Evolutionary conservation across 2,888 invertebrate genomes (phyloP).

Genomic region (Leptothorax acervorum): DNA sequence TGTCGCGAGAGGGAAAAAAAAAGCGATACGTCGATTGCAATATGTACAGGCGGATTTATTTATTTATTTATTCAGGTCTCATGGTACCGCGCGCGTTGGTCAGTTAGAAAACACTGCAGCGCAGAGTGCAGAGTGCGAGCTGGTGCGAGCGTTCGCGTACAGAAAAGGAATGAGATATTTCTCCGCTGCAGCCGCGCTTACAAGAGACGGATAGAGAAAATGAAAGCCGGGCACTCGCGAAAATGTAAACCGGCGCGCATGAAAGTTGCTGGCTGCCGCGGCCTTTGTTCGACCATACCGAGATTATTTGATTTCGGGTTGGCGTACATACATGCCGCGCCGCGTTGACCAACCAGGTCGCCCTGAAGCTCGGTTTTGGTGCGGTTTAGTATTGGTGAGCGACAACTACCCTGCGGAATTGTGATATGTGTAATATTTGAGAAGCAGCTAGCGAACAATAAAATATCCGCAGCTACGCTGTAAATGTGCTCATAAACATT

Average conservation of each 20-base stretch:
- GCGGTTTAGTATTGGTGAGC: slow-evolving; percentile 50
- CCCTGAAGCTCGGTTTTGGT: slow-evolving; percentile 32
- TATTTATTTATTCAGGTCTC: slow-evolving; percentile 49
- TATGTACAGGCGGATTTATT: slow-evolving; percentile 28
- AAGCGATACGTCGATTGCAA: slow-evolving; percentile 1
- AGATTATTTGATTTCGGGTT: slow-evolving; percentile 71
- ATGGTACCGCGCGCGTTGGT: background rate
- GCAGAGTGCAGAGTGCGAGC: background rate
- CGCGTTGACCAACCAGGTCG: slow-evolving; percentile 59
- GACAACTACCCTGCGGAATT: slow-evolving; percentile 42
- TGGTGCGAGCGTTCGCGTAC: background rate
- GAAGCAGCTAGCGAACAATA: background rate
- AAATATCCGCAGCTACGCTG: background rate
- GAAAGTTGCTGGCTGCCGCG: slow-evolving; percentile 54
- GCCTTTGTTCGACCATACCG: slow-evolving; percentile 53
- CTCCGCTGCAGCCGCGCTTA: background rate
- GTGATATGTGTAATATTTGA: slow-evolving; percentile 11
- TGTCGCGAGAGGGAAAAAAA: slow-evolving; percentile 17
- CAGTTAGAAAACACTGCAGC: slow-evolving; percentile 31
- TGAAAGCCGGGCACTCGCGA: slow-evolving; percentile 23
- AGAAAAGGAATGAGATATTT: slow-evolving; percentile 31
- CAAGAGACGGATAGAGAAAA: background rate
- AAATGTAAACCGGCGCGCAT: slow-evolving; percentile 48
- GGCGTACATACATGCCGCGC: slow-evolving; percentile 54
- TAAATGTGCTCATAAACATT: background rate